phyloP scores from a whole-genome alignment of 2,888 invertebrate genomes.

The Meiosimyza platycephala region DNA sequence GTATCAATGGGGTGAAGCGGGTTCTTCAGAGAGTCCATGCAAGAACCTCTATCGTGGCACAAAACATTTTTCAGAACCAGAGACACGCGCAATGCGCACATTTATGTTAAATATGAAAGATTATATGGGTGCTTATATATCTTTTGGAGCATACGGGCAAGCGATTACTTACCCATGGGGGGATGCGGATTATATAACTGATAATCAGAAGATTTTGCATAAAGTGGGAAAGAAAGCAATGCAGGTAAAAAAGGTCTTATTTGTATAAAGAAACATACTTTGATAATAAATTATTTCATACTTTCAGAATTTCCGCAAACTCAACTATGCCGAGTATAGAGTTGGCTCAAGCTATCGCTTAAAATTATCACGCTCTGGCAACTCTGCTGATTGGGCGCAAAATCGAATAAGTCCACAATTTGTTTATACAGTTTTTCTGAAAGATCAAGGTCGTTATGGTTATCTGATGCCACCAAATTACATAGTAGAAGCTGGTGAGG shows the following conservation, averaged over 20 bases:
- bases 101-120: conserved; percentile 65
- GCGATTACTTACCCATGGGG: conserved; percentile 68
- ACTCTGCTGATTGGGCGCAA: conserved; percentile 63
- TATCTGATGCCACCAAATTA: conserved; percentile 62
- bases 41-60: conserved; percentile 82
- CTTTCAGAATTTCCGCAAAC: conserved; percentile 54
- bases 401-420: conserved; percentile 56
- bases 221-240: conserved; percentile 55
- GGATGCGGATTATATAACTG: conserved; percentile 61
- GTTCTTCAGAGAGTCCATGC: conserved; percentile 82
- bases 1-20: conserved; percentile 85
- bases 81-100: conserved; percentile 75
- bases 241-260: conserved; percentile 40
- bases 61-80: conserved; percentile 87
- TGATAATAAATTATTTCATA: conserved; percentile 18
- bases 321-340: conserved; percentile 60
- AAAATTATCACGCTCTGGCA: conserved; percentile 61
- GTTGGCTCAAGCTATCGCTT: conserved; percentile 60
- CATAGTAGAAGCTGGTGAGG: conserved; percentile 63
- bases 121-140: conserved; percentile 57
- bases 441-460: conserved; percentile 65
- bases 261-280: conserved; percentile 13
- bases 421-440: conserved; percentile 61
- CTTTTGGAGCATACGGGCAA: conserved; percentile 68
- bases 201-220: conserved; percentile 56